Conservation (phyloP, 2,113 vertebrate genomes). For the Alectura lathami region DNA sequence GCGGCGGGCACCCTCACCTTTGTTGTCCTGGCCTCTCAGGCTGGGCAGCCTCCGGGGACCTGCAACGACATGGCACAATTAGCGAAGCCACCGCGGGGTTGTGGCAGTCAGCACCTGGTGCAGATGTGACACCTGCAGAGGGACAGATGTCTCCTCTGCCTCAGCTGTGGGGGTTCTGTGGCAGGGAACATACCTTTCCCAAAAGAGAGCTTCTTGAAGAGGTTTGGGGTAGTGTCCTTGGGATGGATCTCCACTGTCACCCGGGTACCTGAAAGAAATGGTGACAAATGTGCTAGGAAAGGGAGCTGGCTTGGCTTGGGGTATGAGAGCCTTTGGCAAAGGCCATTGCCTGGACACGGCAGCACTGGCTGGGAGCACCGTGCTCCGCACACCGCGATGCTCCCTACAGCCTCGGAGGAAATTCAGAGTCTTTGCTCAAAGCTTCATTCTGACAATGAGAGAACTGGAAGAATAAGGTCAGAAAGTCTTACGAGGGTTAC, state of each 20-base stretch:
- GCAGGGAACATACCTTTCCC: conserved; percentile 68
- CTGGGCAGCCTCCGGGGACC: conserved; percentile 4
- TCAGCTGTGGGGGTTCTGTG: not conserved
- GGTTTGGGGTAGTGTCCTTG: conserved; percentile 50
- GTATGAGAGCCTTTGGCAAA: not conserved
- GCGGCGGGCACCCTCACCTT: conserved; percentile 8
- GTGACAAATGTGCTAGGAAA: not conserved
- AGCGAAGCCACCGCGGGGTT: not conserved
- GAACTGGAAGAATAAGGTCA: not conserved
- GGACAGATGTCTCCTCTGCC: not conserved
- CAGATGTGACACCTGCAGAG: not conserved
- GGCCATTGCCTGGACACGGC: not conserved
- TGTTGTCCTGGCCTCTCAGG: conserved; percentile 15
- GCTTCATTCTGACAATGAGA: not conserved
- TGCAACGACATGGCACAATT: not conserved
- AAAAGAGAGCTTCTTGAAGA: conserved; percentile 76
- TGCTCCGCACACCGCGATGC: not conserved
- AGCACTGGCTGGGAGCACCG: not conserved
- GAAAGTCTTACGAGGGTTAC: not conserved
- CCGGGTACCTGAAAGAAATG: conserved; percentile 67
- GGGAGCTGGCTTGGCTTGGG: not conserved
- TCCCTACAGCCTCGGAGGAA: not conserved
- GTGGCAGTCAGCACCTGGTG: too few species aligned
- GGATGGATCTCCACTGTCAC: conserved; percentile 77
- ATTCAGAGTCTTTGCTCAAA: not conserved